Conservation (phyloP, 2,113 vertebrate genomes). For the Paraplagusia blochii region DNA sequence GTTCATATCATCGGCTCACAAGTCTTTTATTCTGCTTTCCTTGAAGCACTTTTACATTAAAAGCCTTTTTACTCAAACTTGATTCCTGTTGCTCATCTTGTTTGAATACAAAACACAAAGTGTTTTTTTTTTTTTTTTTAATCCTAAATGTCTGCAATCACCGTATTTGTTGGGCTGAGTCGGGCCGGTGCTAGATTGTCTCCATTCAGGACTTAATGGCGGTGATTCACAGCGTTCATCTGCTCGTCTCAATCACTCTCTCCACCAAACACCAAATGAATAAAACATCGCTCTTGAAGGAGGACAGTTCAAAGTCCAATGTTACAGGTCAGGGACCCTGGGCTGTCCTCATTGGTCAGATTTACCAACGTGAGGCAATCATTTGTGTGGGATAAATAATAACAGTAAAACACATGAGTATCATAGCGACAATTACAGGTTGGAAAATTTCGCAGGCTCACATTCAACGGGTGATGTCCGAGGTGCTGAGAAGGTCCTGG, state of each 20-base stretch:
- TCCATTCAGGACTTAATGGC: constrained; percentile 61
- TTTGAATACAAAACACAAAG: constrained; percentile 18
- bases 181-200: constrained; percentile 51
- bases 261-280: constrained; percentile 57
- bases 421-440: constrained; percentile 66
- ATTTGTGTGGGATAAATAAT: constrained; percentile 53
- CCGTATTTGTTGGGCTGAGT: constrained; percentile 17
- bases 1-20: no score
- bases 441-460: constrained; percentile 30
- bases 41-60: no score
- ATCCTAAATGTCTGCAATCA: constrained; percentile 47
- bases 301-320: constrained; percentile 45
- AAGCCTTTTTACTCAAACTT: not conserved
- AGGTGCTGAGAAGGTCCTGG: constrained; percentile 36
- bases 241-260: constrained; percentile 49
- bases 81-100: constrained; percentile 20
- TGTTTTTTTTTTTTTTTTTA: constrained; percentile 39
- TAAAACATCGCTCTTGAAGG: constrained; percentile 62
- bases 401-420: constrained; percentile 36
- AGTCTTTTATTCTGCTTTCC: no score
- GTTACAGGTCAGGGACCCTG: constrained; percentile 43
- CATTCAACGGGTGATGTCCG: constrained; percentile 42
- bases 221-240: constrained; percentile 55
- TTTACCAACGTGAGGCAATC: constrained; percentile 35
- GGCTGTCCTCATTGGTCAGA: constrained; percentile 31